Evolutionary conservation across 2,888 invertebrate species (phyloP).

Genomic region (Plagodis pulveraria): DNA sequence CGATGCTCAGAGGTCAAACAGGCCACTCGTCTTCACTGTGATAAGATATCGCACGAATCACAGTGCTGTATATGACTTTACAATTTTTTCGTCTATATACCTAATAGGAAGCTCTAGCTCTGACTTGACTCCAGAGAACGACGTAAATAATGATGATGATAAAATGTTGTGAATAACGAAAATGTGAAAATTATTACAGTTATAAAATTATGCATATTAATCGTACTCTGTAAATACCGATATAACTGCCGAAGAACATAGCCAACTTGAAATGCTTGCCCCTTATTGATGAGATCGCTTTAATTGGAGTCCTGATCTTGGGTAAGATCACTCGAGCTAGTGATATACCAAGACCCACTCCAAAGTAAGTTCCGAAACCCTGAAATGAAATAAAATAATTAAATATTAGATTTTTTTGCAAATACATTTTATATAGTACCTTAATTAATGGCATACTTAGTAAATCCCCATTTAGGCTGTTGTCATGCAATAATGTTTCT

Average conservation of each 20-base stretch:
- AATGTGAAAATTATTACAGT: not conserved
- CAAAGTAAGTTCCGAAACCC: constrained; percentile 71
- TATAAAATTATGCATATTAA: constrained; percentile 27
- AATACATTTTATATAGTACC: no score
- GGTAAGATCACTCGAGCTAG: constrained; percentile 65
- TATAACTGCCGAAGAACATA: constrained; percentile 78
- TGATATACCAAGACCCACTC: constrained; percentile 67
- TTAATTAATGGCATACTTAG: no score
- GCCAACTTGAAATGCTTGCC: constrained; percentile 71
- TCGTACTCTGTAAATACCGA: constrained; percentile 84
- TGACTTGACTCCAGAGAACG: no score
- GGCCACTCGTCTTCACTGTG: no score
- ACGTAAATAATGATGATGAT: no score
- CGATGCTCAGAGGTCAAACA: no score
- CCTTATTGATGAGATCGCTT: constrained; percentile 64
- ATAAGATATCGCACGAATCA: no score
- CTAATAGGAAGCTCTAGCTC: no score
- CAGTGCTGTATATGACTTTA: no score
- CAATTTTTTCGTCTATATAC: no score
- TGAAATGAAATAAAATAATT: constrained; percentile 46
- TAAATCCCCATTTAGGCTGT: no score
- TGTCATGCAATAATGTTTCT: no score
- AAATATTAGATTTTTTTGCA: not conserved
- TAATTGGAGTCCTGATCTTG: constrained; percentile 60
- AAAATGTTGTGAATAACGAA: not conserved